Conservation (phyloP, 2,888 invertebrate species). For the Pyrrhia umbra region DNA sequence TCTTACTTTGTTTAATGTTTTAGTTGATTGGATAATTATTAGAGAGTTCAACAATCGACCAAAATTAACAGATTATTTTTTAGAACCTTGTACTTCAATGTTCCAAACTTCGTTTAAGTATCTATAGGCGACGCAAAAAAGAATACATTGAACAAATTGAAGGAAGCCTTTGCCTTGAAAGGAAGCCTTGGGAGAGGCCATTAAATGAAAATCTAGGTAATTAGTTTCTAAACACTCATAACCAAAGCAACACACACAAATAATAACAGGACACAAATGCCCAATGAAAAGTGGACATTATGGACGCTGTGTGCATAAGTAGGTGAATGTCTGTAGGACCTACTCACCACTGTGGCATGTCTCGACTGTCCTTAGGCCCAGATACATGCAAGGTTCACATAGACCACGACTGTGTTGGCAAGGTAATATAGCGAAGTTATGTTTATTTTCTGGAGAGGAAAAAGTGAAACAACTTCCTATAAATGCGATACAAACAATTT, state of each 20-base stretch:
- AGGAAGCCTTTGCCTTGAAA: neutral
- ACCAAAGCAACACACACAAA: no score
- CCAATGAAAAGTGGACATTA: slow-evolving; percentile 37
- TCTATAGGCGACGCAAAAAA: no score
- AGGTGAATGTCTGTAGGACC: slow-evolving; percentile 49
- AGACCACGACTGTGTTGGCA: neutral
- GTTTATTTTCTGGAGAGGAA: neutral
- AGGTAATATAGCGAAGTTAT: neutral
- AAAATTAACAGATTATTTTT: neutral
- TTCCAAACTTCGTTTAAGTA: no score
- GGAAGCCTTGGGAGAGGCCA: neutral
- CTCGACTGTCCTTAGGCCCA: slow-evolving; percentile 33
- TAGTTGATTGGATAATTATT: slow-evolving; percentile 4
- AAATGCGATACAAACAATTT: neutral
- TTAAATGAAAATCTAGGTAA: neutral
- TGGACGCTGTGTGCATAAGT: slow-evolving; percentile 43
- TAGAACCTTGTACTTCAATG: no score
- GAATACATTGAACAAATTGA: no score
- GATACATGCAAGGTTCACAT: slow-evolving; percentile 26
- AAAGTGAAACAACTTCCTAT: neutral
- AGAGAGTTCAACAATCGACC: neutral
- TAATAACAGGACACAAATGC: no score
- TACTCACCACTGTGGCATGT: slow-evolving; percentile 28
- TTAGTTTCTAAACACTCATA: neutral
- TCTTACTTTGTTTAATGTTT: slow-evolving; percentile 2